These are phyloP conservation scores for Aspidiotus rigidus DNA, from an alignment of 2,888 invertebrate genomes.

Conservation along the genomic window DNA sequence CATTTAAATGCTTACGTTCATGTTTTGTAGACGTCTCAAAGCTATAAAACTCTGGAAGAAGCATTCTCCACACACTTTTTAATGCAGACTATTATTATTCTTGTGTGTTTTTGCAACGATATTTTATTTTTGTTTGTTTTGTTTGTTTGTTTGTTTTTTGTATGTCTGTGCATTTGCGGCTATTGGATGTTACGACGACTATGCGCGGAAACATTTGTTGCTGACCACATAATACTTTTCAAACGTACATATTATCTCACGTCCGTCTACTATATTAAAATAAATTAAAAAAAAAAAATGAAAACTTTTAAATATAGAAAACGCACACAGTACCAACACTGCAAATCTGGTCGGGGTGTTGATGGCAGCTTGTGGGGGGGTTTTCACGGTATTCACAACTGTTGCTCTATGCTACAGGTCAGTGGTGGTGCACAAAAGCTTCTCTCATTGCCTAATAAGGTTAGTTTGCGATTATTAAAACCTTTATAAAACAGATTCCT, in stretches of 20 bases:
- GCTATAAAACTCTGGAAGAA: no score
- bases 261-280: slow-evolving; percentile 42
- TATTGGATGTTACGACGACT: slow-evolving; percentile 5
- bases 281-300: slow-evolving; percentile 6
- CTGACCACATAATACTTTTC: slow-evolving; percentile 22
- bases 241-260: slow-evolving; percentile 20
- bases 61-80: slow-evolving; percentile 4
- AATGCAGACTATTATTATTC: not conserved
- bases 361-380: slow-evolving; percentile 98
- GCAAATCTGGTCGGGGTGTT: slow-evolving; percentile 95
- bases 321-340: slow-evolving; percentile 95
- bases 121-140: slow-evolving; percentile 26
- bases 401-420: slow-evolving; percentile 99
- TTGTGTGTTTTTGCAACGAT: slow-evolving; percentile 8
- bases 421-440: slow-evolving; percentile 98
- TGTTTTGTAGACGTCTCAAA: no score
- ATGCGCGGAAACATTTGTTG: slow-evolving; percentile 16
- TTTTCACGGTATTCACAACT: slow-evolving; percentile 96
- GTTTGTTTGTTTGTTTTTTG: slow-evolving; percentile 35
- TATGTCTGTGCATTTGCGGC: slow-evolving; percentile 36
- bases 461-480: slow-evolving; percentile 71
- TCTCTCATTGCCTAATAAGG: slow-evolving; percentile 90
- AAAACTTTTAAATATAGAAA: slow-evolving; percentile 53
- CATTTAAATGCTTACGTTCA: no score
- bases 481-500: slow-evolving; percentile 30